Evolutionary conservation across 1,140 invertebrate species (phyloP).

Genomic region (Latrodectus geometricus): DNA sequence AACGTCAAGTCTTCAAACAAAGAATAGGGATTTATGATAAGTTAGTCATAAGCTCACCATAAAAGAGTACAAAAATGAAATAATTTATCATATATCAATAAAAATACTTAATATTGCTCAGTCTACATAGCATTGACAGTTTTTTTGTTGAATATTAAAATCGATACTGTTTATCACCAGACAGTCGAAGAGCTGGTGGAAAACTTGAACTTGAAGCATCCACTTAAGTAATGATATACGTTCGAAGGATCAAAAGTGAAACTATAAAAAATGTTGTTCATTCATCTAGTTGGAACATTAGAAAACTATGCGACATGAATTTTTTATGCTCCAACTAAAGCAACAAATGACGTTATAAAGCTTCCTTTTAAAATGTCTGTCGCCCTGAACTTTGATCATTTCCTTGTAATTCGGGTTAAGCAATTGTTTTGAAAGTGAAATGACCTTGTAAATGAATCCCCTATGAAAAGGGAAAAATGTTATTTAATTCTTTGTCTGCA

Average conservation of each 20-base stretch:
- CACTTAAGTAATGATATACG: background rate
- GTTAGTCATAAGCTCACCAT: no score
- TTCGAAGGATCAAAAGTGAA: background rate
- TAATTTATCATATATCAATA: no score
- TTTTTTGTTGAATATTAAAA: no score
- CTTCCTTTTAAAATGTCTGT: constrained; percentile 35
- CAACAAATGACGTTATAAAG: constrained; percentile 25
- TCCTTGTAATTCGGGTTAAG: constrained; percentile 55
- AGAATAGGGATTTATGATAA: no score
- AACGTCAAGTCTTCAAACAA: no score
- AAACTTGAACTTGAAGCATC: background rate
- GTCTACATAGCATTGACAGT: no score
- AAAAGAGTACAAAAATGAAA: no score
- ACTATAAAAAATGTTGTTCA: background rate
- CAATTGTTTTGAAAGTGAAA: constrained; percentile 55
- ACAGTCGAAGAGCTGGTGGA: no score
- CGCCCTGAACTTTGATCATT: constrained; percentile 50
- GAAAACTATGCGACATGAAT: background rate
- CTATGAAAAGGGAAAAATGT: constrained; percentile 36
- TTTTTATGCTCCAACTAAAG: background rate
- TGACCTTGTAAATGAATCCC: constrained; percentile 51
- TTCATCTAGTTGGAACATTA: background rate
- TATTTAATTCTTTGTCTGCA: background rate
- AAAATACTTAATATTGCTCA: no score
- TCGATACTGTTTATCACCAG: no score